A percentile compares a stretch with the other conserved stretches of the same genome.
Evolutionary conservation across 2,888 invertebrate genomes (phyloP).

Genomic region (Ophioninae sp.): DNA sequence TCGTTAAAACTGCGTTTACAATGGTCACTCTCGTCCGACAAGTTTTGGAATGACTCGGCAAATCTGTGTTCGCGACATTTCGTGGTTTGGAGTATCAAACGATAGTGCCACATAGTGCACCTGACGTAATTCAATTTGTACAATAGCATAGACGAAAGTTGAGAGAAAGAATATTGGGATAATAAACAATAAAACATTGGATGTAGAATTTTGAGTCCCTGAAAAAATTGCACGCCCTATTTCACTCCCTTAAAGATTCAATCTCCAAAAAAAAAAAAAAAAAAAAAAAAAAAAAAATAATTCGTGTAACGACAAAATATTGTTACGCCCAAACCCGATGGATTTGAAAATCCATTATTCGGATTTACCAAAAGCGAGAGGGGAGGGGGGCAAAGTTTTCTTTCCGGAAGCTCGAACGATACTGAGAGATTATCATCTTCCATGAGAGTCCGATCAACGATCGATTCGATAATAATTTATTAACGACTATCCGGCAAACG

Average conservation of each 20-base stretch:
- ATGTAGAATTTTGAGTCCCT: too few relatives aligned
- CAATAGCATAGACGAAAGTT: too few relatives aligned
- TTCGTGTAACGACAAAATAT: too few relatives aligned
- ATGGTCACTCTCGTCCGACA: conserved; percentile 22
- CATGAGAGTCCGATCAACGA: not conserved
- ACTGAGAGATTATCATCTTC: not conserved
- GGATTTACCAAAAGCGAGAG: not conserved
- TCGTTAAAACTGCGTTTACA: conserved; percentile 22
- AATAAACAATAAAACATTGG: too few relatives aligned
- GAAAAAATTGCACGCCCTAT: too few relatives aligned
- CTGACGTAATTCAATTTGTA: not conserved
- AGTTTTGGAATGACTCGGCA: conserved; percentile 8
- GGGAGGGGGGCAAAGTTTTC: not conserved
- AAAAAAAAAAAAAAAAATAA: too few relatives aligned
- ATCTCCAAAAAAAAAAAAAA: too few relatives aligned
- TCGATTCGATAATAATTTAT: conserved; percentile 1
- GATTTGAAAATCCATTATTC: not conserved
- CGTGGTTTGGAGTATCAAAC: not conserved
- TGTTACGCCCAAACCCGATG: not conserved
- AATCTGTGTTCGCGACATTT: not conserved
- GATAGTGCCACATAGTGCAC: not conserved
- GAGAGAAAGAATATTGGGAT: too few relatives aligned
- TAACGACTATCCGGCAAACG: conserved; percentile 3
- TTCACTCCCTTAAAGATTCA: too few relatives aligned
- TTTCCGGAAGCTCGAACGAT: not conserved